phyloP scores from a whole-genome alignment of 53 echinoderm and acorn worm species.

The Echinometra lucunter region DNA sequence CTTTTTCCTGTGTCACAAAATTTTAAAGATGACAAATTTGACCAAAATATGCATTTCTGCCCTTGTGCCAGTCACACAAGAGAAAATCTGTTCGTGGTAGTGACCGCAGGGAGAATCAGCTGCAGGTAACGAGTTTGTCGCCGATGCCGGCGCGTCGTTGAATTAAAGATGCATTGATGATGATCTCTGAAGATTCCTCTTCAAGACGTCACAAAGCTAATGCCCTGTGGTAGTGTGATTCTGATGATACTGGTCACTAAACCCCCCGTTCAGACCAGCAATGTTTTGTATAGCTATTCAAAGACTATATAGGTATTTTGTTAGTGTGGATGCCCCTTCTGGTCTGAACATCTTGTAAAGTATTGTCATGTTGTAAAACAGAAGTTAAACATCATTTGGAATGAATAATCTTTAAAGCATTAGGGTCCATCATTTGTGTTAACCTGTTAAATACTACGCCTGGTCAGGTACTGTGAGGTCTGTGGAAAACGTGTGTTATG shows the following conservation, averaged over 20 bases:
- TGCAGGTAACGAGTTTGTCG: neutral
- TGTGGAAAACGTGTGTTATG: too few relatives aligned
- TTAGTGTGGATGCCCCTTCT: too few relatives aligned
- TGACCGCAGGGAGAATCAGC: slow-evolving; percentile 6
- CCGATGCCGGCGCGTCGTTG: neutral
- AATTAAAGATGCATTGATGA: slow-evolving; percentile 46
- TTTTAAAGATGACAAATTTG: neutral
- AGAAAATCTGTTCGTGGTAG: neutral
- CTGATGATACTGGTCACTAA: neutral
- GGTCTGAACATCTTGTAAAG: too few relatives aligned
- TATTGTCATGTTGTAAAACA: too few relatives aligned
- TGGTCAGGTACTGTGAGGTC: too few relatives aligned
- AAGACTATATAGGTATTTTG: too few relatives aligned
- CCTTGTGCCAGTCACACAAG: neutral
- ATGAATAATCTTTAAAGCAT: too few relatives aligned
- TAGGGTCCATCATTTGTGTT: too few relatives aligned
- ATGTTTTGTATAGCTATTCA: too few relatives aligned
- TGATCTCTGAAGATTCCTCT: neutral
- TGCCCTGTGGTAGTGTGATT: neutral
- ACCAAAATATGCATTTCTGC: neutral
- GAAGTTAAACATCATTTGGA: too few relatives aligned
- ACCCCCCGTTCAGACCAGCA: too few relatives aligned
- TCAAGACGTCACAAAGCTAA: neutral
- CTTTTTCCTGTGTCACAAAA: neutral
- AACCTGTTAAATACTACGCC: too few relatives aligned